Evolutionary conservation across 2,888 invertebrate species (phyloP).

Genomic region (Tenthredo notha): DNA sequence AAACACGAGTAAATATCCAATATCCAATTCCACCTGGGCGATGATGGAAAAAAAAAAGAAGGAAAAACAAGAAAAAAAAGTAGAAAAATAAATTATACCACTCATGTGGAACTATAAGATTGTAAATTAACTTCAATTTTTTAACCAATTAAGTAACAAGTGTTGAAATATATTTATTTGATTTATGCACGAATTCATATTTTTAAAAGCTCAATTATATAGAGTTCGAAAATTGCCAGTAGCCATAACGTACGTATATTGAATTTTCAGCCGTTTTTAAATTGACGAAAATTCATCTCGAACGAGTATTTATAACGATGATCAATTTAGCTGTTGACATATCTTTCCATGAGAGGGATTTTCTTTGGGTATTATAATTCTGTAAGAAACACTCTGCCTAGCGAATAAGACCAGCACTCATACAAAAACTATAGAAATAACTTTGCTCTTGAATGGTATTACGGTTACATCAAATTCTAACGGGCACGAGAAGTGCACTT

Average conservation of each 20-base stretch:
- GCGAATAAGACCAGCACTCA: neutral
- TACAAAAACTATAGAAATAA: constrained; percentile 13
- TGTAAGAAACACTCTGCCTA: neutral
- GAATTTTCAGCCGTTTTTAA: neutral
- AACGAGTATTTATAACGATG: neutral
- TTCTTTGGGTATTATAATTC: neutral
- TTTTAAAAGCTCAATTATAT: neutral
- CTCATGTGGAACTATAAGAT: neutral
- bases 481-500: constrained; percentile 32
- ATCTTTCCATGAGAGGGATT: neutral
- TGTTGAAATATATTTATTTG: neutral
- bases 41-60: neutral
- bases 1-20: neutral
- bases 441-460: constrained; percentile 17
- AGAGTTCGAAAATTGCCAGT: neutral
- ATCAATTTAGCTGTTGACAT: neutral
- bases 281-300: neutral
- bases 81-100: neutral
- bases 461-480: constrained; percentile 24
- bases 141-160: neutral
- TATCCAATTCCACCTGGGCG: neutral
- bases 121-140: neutral
- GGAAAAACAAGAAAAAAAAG: neutral
- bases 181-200: neutral
- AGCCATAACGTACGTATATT: neutral